These are phyloP conservation scores for Ochotona princeps DNA, from an alignment of 2,113 vertebrate species.

Conservation along the genomic window DNA sequence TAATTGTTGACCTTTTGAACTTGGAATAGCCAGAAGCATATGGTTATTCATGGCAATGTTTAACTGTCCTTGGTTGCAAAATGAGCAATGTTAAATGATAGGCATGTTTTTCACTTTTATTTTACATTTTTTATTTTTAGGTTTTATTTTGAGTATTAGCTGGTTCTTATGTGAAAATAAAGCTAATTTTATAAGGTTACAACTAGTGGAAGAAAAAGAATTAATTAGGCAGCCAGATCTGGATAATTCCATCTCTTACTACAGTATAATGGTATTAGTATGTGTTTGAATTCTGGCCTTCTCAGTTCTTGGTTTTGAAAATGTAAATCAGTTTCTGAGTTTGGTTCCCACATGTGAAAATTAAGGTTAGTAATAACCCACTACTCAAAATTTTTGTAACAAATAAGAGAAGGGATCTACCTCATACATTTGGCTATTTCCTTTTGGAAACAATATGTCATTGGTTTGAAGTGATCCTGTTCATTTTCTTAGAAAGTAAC, in stretches of 20 bases:
- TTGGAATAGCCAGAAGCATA: conserved; percentile 12
- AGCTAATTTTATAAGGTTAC: background rate
- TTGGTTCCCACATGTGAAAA: conserved; percentile 51
- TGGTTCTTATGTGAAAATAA: background rate
- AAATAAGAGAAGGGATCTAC: conserved; percentile 28
- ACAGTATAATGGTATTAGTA: background rate
- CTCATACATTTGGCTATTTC: background rate
- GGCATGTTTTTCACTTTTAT: conserved; percentile 49
- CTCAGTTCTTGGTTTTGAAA: background rate
- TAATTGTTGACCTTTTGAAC: conserved; percentile 54
- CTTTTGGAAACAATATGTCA: background rate
- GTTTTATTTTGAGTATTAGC: conserved; percentile 43
- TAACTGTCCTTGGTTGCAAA: conserved; percentile 47
- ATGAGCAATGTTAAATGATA: conserved; percentile 6
- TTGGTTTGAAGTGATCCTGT: conserved; percentile 14
- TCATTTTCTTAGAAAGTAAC: conserved; percentile 23
- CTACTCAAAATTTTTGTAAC: conserved; percentile 10
- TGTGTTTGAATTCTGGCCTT: background rate
- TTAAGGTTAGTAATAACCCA: background rate
- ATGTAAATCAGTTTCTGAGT: background rate
- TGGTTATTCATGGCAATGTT: conserved; percentile 46
- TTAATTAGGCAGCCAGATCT: background rate
- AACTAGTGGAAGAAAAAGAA: conserved; percentile 38
- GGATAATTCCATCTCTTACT: background rate
- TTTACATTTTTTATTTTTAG: conserved; percentile 18